Evolutionary conservation across 2,797 vertebrate genomes (phyloP).

Genomic region (Tapera naevia): DNA sequence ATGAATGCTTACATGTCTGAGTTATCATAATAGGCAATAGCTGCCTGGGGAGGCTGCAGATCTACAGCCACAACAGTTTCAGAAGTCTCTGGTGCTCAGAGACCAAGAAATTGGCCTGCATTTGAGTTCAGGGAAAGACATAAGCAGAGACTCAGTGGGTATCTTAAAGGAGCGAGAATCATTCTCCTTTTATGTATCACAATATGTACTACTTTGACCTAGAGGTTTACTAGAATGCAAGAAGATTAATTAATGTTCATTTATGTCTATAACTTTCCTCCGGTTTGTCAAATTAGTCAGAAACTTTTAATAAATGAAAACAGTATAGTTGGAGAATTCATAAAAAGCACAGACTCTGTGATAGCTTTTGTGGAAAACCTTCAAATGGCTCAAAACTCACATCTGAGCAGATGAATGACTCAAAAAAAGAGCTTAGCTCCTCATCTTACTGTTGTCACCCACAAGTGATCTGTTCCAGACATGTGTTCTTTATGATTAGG

Average conservation of each 20-base stretch:
- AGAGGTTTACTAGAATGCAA: neutral
- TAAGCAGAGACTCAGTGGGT: neutral
- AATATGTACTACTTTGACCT: neutral
- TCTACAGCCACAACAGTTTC: neutral
- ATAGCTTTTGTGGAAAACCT: conserved; percentile 41
- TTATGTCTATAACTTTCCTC: neutral
- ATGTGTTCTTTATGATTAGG: neutral
- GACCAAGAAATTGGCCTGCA: neutral
- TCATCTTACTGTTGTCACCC: neutral
- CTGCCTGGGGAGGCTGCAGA: neutral
- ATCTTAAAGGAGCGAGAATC: neutral
- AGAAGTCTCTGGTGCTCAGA: neutral
- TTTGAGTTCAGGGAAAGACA: neutral
- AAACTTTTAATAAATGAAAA: conserved; percentile 23
- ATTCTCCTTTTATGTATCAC: neutral
- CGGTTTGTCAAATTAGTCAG: neutral
- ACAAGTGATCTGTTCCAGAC: neutral
- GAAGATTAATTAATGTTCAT: neutral
- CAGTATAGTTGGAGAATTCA: conserved; percentile 3
- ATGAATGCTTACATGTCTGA: neutral
- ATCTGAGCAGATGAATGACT: conserved; percentile 56
- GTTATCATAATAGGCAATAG: neutral
- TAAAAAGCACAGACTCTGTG: conserved; percentile 29
- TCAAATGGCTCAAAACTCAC: conserved; percentile 41
- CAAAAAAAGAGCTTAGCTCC: conserved; percentile 38